phyloP scores from a whole-genome alignment of 1,140 invertebrate genomes.

The Panagrolaimus sp. region DNA sequence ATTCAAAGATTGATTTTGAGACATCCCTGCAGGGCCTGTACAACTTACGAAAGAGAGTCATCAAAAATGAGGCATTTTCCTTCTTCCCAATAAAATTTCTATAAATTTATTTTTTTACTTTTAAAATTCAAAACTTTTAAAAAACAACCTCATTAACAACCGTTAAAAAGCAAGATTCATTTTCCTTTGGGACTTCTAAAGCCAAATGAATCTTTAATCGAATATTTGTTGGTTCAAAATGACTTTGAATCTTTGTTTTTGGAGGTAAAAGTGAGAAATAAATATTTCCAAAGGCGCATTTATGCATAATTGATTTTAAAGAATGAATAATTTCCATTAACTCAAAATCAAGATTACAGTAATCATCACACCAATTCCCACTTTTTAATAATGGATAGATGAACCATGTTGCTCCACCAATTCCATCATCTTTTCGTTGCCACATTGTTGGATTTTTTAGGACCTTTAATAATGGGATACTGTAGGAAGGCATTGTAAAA shows the following conservation, averaged over 20 bases:
- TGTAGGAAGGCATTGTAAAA: no score
- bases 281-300: not conserved
- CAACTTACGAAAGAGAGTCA: constrained; percentile 2
- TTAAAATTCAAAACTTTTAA: no score
- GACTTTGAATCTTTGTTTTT: constrained; percentile 9
- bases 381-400: not conserved
- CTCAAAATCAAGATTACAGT: constrained; percentile 5
- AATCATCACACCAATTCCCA: not conserved
- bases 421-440: not conserved
- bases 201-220: constrained; percentile 6
- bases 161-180: not conserved
- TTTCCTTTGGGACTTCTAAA: not conserved
- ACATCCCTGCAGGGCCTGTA: no score
- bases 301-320: constrained; percentile 10
- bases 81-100: not conserved
- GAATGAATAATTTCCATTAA: not conserved
- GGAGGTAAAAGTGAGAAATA: constrained; percentile 7
- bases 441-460: not conserved
- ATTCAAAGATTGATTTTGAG: no score
- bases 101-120: not conserved
- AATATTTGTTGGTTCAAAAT: not conserved
- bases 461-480: no score
- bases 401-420: constrained; percentile 9
- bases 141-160: not conserved
- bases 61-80: not conserved